These are phyloP conservation scores for Scaptomyza pallida DNA, from an alignment of 1,140 invertebrate species.

Conservation along the genomic window DNA sequence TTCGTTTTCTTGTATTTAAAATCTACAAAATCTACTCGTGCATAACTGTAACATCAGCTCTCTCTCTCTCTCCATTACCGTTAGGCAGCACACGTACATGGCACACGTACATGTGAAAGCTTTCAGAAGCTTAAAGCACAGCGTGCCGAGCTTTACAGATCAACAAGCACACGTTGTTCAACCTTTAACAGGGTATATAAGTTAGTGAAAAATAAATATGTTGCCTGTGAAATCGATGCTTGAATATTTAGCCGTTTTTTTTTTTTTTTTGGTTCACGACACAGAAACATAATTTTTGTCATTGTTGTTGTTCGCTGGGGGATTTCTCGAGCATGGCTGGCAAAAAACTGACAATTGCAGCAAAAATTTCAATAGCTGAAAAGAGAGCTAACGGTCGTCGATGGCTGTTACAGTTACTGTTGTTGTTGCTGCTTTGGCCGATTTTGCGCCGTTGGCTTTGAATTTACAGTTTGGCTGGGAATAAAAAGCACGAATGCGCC, in stretches of 20 bases:
- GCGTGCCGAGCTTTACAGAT: conserved; percentile 4
- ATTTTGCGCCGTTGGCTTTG: conserved; percentile 75
- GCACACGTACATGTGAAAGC: conserved; percentile 12
- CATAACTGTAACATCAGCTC: no score
- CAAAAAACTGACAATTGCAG: conserved; percentile 73
- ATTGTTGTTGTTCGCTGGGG: conserved; percentile 39
- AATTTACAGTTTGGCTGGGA: conserved; percentile 71
- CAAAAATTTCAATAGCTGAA: conserved; percentile 59
- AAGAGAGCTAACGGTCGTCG: conserved; percentile 41
- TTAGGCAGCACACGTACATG: conserved; percentile 12
- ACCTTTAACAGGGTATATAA: no score
- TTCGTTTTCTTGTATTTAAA: no score
- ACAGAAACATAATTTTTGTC: conserved; percentile 68
- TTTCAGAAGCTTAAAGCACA: conserved; percentile 17
- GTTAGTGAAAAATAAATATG: not conserved
- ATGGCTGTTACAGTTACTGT: conserved; percentile 31
- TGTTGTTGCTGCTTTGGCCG: conserved; percentile 50
- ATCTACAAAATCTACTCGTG: no score
- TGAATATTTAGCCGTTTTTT: conserved; percentile 6
- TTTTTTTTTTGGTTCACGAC: conserved; percentile 8
- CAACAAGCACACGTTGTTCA: not conserved
- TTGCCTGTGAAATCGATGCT: not conserved
- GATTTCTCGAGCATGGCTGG: conserved; percentile 56
- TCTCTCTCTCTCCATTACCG: no score
- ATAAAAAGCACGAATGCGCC: conserved; percentile 78